Conservation (phyloP, 2,797 vertebrate genomes). For the Spheniscus humboldti region DNA sequence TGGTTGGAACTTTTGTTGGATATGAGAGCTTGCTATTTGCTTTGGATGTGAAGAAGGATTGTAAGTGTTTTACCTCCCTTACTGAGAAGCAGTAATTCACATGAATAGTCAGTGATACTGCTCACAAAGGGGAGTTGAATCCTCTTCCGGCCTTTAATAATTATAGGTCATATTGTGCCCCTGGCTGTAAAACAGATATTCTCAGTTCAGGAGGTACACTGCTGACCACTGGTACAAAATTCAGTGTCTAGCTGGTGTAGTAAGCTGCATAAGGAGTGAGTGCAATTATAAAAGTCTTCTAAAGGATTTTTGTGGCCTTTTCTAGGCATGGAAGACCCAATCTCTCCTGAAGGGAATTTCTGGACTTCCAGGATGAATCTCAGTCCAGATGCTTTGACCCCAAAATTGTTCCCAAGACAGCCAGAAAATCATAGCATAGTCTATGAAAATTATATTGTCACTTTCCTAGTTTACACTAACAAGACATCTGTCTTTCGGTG, state of each 20-base stretch:
- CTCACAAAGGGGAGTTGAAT: background rate
- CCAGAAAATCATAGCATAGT: background rate
- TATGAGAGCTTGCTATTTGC: background rate
- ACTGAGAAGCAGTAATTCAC: background rate
- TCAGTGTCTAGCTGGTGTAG: background rate
- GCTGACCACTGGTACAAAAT: background rate
- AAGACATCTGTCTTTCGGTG: background rate
- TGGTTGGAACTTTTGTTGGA: background rate
- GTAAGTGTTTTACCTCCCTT: background rate
- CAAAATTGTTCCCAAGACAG: background rate
- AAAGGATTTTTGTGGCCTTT: background rate
- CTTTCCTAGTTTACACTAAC: background rate
- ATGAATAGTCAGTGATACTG: background rate
- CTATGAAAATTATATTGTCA: background rate
- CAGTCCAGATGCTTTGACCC: background rate
- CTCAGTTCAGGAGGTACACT: background rate
- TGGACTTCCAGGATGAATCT: background rate
- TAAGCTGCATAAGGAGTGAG: background rate
- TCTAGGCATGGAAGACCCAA: background rate
- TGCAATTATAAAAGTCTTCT: background rate
- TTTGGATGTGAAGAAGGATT: background rate
- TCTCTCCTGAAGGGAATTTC: background rate
- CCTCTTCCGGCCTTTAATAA: slow-evolving; percentile 3
- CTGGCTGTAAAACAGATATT: slow-evolving; percentile 12
- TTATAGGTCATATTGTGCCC: background rate